Evolutionary conservation across 2,888 invertebrate species (phyloP).

Genomic region (Hypomecis punctinalis): DNA sequence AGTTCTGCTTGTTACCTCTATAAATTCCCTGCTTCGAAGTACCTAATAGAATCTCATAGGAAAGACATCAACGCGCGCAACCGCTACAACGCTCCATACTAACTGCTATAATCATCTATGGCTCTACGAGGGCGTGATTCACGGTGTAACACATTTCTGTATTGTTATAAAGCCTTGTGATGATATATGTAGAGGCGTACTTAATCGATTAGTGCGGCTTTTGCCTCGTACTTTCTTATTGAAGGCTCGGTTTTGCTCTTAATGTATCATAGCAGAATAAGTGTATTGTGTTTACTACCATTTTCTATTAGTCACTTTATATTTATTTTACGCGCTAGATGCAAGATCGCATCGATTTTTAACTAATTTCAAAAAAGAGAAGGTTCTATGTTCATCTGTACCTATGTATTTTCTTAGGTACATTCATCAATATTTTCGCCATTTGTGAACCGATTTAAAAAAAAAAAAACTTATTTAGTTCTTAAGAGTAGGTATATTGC

Average conservation of each 20-base stretch:
- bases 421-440: no score
- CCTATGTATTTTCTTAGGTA: no score
- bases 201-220: neutral
- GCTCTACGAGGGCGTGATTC: neutral
- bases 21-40: neutral
- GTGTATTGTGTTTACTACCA: no score
- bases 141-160: neutral
- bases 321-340: no score
- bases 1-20: no score
- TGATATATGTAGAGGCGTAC: neutral
- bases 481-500: no score
- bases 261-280: neutral
- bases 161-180: neutral
- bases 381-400: no score
- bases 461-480: no score
- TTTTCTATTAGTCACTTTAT: no score
- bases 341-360: no score
- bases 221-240: slow-evolving; percentile 2
- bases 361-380: no score
- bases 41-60: slow-evolving; percentile 23
- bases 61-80: slow-evolving; percentile 62
- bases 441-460: no score
- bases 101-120: neutral
- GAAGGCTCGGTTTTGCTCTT: neutral
- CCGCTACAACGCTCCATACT: neutral